Base-by-base conservation (phyloP, 2,797 vertebrate genomes). In the Scomberomorus guttatus region DNA sequence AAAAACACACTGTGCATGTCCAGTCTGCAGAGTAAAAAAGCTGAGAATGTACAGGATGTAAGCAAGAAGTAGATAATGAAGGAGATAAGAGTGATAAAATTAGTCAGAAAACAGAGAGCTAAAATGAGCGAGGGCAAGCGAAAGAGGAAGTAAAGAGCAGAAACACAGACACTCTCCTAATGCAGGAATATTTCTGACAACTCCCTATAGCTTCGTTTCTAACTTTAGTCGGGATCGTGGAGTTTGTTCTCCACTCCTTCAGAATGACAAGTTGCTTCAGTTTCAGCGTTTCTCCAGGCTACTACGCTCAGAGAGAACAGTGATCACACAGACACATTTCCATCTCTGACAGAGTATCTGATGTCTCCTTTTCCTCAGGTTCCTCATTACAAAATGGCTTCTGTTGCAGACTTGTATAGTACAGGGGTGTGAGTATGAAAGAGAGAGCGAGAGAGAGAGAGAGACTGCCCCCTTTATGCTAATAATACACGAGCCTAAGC, bases 321-420 rank as follows among this genome's bases (percentile, higher is more conserved):
- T 79, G 82, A 92, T 90, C 88, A 82, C 68, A 89, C 69, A 86
- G 81, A 76, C 79, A 81, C 67, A 80, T 89, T 85, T 90, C 72
- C 69, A 81, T 87, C 83, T 81, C 67, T 68, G 74, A 81, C 82
- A 81, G 64, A 68, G 46, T 48, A 54, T 82, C 66, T 61, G 75
- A 87, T 81, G 81, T 78, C 75, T 65, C 58, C 44, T 72, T 72
- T 87, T 77, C 65, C 73, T 78, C 32, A 66, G 25, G 37, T 51
- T 68, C 58, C 76, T 79, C 66, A 79, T 82, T 82, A 84, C 64
- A 83, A 74, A 81, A 52, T 42, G 51, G 22, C 34, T 79, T 67
- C 24, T 77, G 62, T 77, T 71, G 54, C n/a, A 86, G 55, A 54
- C 62, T 59, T 59, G 52, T 29, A 27, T 56, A 14, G 46, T 3